Evolutionary conservation across 2,888 invertebrate species (phyloP).

Genomic region (Deilephila porcellus): DNA sequence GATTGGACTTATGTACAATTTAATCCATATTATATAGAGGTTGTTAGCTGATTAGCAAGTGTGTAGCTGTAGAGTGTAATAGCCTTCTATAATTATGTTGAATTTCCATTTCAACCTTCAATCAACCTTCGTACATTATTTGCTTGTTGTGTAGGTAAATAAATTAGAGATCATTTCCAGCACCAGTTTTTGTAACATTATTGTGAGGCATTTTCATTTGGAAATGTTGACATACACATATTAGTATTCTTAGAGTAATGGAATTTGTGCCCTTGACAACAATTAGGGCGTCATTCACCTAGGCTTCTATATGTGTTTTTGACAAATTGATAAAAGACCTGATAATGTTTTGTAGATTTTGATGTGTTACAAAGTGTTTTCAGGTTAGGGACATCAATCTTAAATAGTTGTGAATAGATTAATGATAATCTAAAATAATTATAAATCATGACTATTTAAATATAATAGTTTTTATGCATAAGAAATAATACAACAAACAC

Average conservation of each 20-base stretch:
- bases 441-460: not conserved
- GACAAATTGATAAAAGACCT: not conserved
- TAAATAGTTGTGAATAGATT: not conserved
- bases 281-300: no score
- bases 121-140: constrained; percentile 13
- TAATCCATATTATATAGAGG: not conserved
- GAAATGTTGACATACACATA: not conserved
- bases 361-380: not conserved
- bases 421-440: not conserved
- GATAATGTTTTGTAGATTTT: not conserved
- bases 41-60: not conserved
- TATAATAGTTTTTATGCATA: not conserved
- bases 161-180: not conserved
- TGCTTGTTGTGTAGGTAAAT: not conserved
- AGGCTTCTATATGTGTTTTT: not conserved
- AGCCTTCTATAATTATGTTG: not conserved
- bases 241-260: not conserved
- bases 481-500: not conserved
- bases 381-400: not conserved
- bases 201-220: not conserved
- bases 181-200: no score
- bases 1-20: not conserved
- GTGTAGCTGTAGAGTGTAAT: not conserved
- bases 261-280: not conserved
- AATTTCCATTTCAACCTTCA: constrained; percentile 21